A percentile compares a stretch with the other conserved stretches of the same genome.
Evolutionary conservation across 2,797 vertebrate species (phyloP).

Genomic region (Sylvilagus floridanus): DNA sequence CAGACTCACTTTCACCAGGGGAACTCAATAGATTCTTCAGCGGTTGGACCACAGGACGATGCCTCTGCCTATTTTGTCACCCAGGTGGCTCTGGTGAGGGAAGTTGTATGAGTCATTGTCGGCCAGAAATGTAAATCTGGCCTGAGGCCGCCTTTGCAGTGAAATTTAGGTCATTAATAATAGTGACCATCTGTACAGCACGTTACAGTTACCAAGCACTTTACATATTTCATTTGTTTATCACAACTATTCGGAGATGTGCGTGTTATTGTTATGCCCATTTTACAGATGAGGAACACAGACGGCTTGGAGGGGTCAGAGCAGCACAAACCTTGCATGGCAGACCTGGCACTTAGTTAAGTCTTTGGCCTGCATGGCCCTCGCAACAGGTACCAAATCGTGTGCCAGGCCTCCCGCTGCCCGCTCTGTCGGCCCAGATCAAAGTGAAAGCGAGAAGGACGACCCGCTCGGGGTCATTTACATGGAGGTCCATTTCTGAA

Average conservation of each 20-base stretch:
- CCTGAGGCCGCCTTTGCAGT: constrained; percentile 77
- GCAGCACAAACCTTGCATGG: constrained; percentile 1
- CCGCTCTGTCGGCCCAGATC: neutral
- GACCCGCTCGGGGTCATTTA: neutral
- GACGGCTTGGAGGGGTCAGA: neutral
- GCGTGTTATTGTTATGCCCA: constrained; percentile 68
- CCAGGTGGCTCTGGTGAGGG: constrained; percentile 79
- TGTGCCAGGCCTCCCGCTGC: neutral
- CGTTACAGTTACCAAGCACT: constrained; percentile 68
- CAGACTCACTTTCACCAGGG: constrained; percentile 68
- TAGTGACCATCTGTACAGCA: constrained; percentile 67
- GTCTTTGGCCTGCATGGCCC: neutral
- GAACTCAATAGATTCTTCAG: constrained; percentile 76
- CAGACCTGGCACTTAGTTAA: neutral
- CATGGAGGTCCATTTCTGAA: neutral
- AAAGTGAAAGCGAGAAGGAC: constrained; percentile 6
- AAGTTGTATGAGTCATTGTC: constrained; percentile 81
- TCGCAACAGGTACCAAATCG: neutral
- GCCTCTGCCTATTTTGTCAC: constrained; percentile 72
- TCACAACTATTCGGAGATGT: constrained; percentile 64
- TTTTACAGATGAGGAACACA: constrained; percentile 66
- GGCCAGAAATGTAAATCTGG: constrained; percentile 83
- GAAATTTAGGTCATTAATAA: constrained; percentile 80
- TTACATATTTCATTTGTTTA: constrained; percentile 78
- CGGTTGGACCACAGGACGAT: constrained; percentile 73